Evolutionary conservation across 1,140 invertebrate species (phyloP).

Genomic region (Drosophila lacteicornis): DNA sequence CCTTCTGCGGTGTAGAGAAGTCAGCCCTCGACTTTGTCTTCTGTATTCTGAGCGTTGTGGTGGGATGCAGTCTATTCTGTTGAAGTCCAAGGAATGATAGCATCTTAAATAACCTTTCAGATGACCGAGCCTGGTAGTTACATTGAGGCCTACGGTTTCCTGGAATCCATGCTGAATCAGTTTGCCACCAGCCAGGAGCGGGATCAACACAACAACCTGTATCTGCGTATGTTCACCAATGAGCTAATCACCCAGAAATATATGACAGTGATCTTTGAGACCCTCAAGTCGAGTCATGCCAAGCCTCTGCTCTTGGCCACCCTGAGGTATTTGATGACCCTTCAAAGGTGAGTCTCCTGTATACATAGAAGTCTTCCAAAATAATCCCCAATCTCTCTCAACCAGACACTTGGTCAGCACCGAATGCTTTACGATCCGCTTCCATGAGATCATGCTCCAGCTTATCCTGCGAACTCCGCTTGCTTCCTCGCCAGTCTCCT

Average conservation of each 20-base stretch:
- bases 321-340: conserved; percentile 42
- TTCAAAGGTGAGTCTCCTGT: conserved; percentile 43
- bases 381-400: not conserved
- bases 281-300: conserved; percentile 15
- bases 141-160: conserved; percentile 42
- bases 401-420: conserved; percentile 47
- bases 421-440: conserved; percentile 48
- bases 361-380: too few species aligned
- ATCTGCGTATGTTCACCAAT: conserved; percentile 50
- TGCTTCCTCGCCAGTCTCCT: not conserved
- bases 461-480: conserved; percentile 32
- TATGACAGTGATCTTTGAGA: conserved; percentile 48
- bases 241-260: conserved; percentile 46
- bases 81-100: not conserved
- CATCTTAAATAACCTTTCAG: conserved; percentile 13
- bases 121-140: conserved; percentile 17
- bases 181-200: conserved; percentile 20
- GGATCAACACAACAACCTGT: conserved; percentile 14
- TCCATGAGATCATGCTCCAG: conserved; percentile 48
- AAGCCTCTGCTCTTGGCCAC: conserved; percentile 35
- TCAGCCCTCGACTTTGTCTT: conserved; percentile 51
- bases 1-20: conserved; percentile 36
- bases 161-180: conserved; percentile 31
- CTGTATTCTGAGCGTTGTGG: conserved; percentile 30
- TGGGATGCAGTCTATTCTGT: not conserved